Percentiles rank a stretch among this genome's conserved stretches.
These are phyloP conservation scores for Hirtodrosophila duncani DNA, from an alignment of 2,888 invertebrate genomes.

Conservation along the genomic window DNA sequence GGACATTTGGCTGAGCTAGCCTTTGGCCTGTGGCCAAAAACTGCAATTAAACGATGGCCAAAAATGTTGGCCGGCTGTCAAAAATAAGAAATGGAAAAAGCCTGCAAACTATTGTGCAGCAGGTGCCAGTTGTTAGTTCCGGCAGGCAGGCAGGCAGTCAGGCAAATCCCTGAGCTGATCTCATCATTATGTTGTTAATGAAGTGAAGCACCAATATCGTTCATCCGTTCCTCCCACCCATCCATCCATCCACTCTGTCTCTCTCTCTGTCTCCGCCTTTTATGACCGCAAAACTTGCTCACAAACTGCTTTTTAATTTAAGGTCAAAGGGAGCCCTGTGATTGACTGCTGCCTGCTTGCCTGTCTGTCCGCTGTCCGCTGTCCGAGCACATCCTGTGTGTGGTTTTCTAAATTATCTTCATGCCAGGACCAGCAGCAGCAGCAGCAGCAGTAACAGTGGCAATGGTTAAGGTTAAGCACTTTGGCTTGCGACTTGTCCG, in stretches of 20 bases:
- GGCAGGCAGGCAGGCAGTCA: no score
- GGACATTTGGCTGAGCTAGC: neutral
- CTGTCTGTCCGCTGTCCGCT: conserved; percentile 3
- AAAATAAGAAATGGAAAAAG: no score
- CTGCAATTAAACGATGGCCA: conserved; percentile 48
- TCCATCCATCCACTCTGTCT: no score
- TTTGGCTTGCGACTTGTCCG: neutral
- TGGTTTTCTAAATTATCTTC: conserved; percentile 52
- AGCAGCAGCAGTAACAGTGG: no score
- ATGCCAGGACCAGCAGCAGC: conserved; percentile 22
- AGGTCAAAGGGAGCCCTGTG: conserved; percentile 13
- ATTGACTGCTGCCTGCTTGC: conserved; percentile 37
- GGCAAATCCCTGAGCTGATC: no score
- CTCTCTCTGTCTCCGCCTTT: no score
- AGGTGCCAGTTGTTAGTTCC: no score
- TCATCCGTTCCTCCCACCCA: no score
- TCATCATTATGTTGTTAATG: no score
- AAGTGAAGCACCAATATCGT: no score
- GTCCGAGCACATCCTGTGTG: conserved; percentile 23
- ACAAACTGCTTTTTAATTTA: conserved; percentile 48
- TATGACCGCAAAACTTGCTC: conserved; percentile 38
- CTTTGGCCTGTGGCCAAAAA: conserved; percentile 41
- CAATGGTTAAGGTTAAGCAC: neutral
- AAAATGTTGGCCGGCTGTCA: conserved; percentile 30
- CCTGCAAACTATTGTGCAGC: no score